These are phyloP conservation scores for Micoletzkya japonica DNA, from an alignment of 2,888 invertebrate species.

Conservation along the genomic window DNA sequence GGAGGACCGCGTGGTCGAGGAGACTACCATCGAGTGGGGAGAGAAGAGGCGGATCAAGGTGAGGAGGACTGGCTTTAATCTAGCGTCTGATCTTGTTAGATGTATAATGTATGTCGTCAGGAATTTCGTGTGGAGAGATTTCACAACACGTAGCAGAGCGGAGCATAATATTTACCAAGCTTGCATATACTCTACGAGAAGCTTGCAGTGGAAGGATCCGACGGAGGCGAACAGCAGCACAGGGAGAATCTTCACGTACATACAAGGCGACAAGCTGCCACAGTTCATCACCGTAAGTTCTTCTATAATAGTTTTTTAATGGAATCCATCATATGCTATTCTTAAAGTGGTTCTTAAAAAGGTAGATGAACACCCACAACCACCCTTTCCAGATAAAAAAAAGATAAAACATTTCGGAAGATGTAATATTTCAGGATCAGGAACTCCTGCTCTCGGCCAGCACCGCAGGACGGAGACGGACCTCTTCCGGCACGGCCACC, in stretches of 20 bases:
- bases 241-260: slow-evolving; percentile 19
- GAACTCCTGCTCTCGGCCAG: not conserved
- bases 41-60: slow-evolving; percentile 4
- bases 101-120: too few species aligned
- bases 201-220: slow-evolving; percentile 8
- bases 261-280: slow-evolving; percentile 9
- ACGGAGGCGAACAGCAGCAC: not conserved
- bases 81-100: too few species aligned
- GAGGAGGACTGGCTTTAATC: not conserved
- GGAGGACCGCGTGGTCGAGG: not conserved
- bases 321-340: not conserved
- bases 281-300: slow-evolving; percentile 4
- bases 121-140: too few species aligned
- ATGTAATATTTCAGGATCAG: too few species aligned
- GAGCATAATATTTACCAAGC: too few species aligned
- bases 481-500: not conserved
- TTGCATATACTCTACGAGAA: too few species aligned
- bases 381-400: not conserved
- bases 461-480: not conserved
- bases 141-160: too few species aligned
- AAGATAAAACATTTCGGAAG: too few species aligned
- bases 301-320: not conserved
- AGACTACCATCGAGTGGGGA: not conserved
- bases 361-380: not conserved
- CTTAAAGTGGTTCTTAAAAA: not conserved